Evolutionary conservation across 2,888 invertebrate genomes (phyloP).

Genomic region (Ecdyonurus torrentis): DNA sequence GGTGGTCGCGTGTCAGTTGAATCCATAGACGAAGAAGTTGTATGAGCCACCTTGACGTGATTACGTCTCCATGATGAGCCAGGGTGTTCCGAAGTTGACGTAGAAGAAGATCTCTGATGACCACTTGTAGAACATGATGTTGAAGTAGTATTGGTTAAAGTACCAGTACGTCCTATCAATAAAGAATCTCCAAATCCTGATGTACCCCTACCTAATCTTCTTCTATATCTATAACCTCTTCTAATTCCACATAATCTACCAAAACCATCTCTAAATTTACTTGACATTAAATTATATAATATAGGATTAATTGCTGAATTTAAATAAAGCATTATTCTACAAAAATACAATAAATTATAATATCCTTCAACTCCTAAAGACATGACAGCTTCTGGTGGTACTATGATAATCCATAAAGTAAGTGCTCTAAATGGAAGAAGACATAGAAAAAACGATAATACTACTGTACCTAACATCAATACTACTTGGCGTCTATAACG

Average conservation of each 20-base stretch:
- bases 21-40: neutral
- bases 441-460: constrained; percentile 78
- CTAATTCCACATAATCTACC: constrained; percentile 40
- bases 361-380: constrained; percentile 62
- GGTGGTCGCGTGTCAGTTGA: neutral
- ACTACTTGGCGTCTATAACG: constrained; percentile 39
- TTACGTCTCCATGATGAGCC: neutral
- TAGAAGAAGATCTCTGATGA: neutral
- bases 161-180: neutral
- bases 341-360: constrained; percentile 68
- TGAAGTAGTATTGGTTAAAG: neutral
- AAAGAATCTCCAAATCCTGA: neutral
- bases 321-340: constrained; percentile 72
- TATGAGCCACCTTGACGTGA: neutral
- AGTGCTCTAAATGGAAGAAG: constrained; percentile 77
- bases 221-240: constrained; percentile 6
- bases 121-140: neutral
- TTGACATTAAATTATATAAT: constrained; percentile 80
- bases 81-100: no score
- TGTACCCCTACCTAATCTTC: neutral
- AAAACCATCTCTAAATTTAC: constrained; percentile 74
- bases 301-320: constrained; percentile 87
- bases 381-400: constrained; percentile 40
- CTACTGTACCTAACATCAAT: constrained; percentile 77
- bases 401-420: constrained; percentile 71